A percentile compares a stretch with the other conserved stretches of the same genome.
These are phyloP conservation scores for Strix occidentalis DNA, from an alignment of 2,797 vertebrate genomes.

Conservation along the genomic window DNA sequence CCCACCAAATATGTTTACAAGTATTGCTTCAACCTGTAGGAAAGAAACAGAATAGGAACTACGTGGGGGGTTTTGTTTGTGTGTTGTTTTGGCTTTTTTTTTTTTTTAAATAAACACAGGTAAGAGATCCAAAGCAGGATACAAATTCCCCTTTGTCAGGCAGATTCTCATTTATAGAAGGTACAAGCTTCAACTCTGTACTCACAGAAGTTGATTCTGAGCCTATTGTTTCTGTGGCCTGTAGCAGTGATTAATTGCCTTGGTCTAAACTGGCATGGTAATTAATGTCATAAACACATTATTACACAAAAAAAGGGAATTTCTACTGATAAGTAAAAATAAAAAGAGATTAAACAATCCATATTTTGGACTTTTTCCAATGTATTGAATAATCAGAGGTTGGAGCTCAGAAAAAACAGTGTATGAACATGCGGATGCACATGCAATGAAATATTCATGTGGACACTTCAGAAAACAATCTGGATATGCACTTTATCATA, in stretches of 20 bases:
- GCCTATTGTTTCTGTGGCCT: background rate
- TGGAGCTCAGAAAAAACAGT: background rate
- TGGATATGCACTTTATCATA: slow-evolving; percentile 35
- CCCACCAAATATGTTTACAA: slow-evolving; percentile 97
- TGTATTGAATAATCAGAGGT: background rate
- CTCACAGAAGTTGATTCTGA: background rate
- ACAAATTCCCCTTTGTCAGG: background rate
- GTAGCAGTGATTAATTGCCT: background rate
- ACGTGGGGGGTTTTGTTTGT: accelerated
- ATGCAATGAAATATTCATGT: slow-evolving; percentile 7
- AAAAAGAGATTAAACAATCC: background rate
- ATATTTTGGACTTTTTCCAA: background rate
- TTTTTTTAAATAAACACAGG: background rate
- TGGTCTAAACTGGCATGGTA: background rate
- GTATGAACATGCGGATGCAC: background rate
- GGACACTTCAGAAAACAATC: slow-evolving; percentile 4
- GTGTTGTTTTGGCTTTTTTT: background rate
- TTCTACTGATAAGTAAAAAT: background rate
- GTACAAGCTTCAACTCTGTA: background rate
- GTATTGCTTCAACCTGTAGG: slow-evolving; percentile 92
- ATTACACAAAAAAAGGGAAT: background rate
- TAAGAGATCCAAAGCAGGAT: background rate
- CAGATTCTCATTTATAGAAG: background rate
- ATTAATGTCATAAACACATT: background rate
- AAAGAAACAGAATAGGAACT: background rate